phyloP scores from a whole-genome alignment of 23 tunicate species.

The Phallusia fumigata region DNA sequence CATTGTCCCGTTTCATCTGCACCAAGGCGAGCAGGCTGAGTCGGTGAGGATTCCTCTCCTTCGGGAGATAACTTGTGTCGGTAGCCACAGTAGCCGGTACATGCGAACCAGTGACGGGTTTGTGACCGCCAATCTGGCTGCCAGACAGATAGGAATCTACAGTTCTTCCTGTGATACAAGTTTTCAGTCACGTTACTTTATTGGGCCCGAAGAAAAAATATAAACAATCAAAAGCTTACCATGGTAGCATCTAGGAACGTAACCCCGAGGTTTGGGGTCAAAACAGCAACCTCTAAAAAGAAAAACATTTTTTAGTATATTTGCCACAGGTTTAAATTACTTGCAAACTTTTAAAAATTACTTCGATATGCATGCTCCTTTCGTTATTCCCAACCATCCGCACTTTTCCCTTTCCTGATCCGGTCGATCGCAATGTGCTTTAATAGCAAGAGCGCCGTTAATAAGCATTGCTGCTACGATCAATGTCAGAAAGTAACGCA shows the following conservation, averaged over 20 bases:
- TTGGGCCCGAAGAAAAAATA: neutral
- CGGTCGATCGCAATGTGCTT: neutral
- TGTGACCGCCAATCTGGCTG: neutral
- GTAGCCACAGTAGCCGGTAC: neutral
- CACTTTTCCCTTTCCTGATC: neutral
- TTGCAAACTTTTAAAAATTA: neutral
- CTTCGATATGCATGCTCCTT: neutral
- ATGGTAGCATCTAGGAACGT: slow-evolving; percentile 19
- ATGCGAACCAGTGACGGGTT: neutral
- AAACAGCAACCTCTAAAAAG: slow-evolving; percentile 29
- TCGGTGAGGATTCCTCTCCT: slow-evolving; percentile 5
- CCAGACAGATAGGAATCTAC: neutral
- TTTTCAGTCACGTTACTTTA: neutral
- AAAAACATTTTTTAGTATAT: neutral
- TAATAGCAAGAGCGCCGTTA: neutral
- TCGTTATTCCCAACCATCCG: neutral
- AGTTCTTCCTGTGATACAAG: neutral
- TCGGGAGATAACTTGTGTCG: neutral
- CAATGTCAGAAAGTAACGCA: no score
- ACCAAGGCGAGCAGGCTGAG: slow-evolving; percentile 33
- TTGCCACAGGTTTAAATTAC: neutral
- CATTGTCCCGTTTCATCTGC: slow-evolving; percentile 61
- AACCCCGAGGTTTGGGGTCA: neutral
- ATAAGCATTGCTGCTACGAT: neutral
- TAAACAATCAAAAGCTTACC: slow-evolving; percentile 3